Evolutionary conservation across 2,888 invertebrate species (phyloP), one percentile per base, ranked within the genome.

Genomic region (Bursaphelenchus okinawaensis): DNA sequence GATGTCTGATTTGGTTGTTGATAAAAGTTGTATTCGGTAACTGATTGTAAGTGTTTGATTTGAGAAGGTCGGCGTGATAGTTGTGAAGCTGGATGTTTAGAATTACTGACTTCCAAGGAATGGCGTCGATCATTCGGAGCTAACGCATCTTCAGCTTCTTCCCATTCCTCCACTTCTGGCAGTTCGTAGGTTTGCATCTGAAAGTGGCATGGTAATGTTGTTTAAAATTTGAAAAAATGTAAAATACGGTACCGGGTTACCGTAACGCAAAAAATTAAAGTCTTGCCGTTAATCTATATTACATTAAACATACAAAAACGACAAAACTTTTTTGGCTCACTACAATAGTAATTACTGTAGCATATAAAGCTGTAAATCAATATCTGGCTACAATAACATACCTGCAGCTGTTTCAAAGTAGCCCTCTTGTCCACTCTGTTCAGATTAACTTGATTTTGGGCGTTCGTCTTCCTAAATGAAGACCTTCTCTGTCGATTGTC

Each of bases 391-490:
- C 63, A 2, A 12, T 8, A 7, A 29, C n/a, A 50, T 29, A 77
- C 73, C 52, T 77, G 75, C 52, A 77, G 68, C 62, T 75, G 76
- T 54, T 76, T 74, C 54, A 79, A 62, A 8, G 75, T 79, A 23
- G 68, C 55, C 12, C 71, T 27, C 52, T 62, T 68, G 23, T 70
- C 70, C 8, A n/a, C 51, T 55, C 69, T 22, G 4, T 29, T 19
- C 3, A 40, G 40, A 40, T 40, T 40, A 51, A 63, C 27, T 20
- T 61, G 24, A 62, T 61, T 61, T 20, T 22, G 55, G 24, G 28
- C 29, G n/a, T 29, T n/a, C 12, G 27, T 29, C 9, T 29, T 27
- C 27, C 28, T 24, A 19, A 61, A 28, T n/a, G 55, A 20, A 0
- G 52, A 19, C 40, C 52, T 22, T 52, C 19, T 54, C 12, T 57